These are phyloP conservation scores for Cloeon dipterum DNA, from an alignment of 2,888 invertebrate genomes.

Conservation along the genomic window DNA sequence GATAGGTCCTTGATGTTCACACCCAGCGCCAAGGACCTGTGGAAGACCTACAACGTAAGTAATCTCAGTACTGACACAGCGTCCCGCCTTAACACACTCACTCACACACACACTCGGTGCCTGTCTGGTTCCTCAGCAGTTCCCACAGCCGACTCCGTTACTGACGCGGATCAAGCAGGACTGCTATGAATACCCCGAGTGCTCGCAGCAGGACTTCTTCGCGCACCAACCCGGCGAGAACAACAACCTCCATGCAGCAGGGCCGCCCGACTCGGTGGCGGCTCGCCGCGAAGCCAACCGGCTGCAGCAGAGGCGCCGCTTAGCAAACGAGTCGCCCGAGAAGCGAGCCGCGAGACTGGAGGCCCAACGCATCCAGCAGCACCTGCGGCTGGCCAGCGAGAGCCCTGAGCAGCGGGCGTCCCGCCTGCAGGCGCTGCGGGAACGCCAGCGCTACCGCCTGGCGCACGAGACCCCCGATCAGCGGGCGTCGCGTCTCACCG, in stretches of 20 bases:
- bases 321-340: background rate
- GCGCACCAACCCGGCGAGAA: background rate
- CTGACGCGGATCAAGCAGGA: constrained; percentile 1
- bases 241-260: background rate
- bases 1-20: constrained; percentile 2
- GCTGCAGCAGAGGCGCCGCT: background rate
- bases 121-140: background rate
- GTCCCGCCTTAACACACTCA: too few species aligned
- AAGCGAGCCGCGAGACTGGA: background rate
- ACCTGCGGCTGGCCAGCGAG: background rate
- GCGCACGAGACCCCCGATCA: background rate
- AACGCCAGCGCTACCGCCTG: background rate
- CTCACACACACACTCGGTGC: background rate
- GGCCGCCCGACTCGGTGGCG: background rate
- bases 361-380: constrained; percentile 1
- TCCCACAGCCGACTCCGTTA: background rate
- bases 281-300: background rate
- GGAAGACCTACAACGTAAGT: constrained; percentile 1
- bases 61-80: too few species aligned
- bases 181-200: constrained; percentile 1
- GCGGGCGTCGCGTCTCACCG: background rate
- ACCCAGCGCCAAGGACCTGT: background rate
- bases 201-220: background rate
- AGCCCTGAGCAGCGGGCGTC: background rate
- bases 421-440: background rate